Conservation (phyloP, 1,140 invertebrate genomes). For the Macrobrachium rosenbergii region DNA sequence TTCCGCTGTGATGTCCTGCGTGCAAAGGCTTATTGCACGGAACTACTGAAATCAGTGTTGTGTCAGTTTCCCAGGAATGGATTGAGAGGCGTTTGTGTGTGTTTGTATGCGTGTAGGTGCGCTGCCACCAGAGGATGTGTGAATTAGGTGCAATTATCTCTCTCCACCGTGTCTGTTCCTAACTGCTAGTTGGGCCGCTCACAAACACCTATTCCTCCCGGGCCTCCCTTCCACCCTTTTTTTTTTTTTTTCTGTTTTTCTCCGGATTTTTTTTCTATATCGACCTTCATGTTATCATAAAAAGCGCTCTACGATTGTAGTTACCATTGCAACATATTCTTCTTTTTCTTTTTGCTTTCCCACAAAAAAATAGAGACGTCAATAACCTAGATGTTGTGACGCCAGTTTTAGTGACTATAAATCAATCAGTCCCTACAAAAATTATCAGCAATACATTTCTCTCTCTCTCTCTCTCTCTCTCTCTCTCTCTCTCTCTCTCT, state of each 20-base stretch:
- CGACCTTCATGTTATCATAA: neutral
- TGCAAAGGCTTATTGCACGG: neutral
- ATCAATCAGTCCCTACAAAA: no score
- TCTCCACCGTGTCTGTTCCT: conserved; percentile 53
- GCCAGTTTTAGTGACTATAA: no score
- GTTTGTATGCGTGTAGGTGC: no score
- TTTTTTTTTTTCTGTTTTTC: neutral
- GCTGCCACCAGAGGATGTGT: conserved; percentile 51
- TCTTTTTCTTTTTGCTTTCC: no score
- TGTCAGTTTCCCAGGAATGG: conserved; percentile 50
- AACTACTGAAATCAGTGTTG: conserved; percentile 55
- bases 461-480: no score
- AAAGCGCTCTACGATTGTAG: neutral
- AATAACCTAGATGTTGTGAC: no score
- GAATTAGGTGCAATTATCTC: conserved; percentile 62
- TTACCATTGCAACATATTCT: neutral
- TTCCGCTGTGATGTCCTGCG: no score
- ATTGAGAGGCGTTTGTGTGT: conserved; percentile 27
- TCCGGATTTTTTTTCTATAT: neutral
- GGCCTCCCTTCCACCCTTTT: neutral
- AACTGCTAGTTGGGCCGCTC: conserved; percentile 48
- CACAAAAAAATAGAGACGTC: no score
- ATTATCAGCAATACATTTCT: no score
- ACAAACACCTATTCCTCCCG: neutral
- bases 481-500: neutral